Base-by-base conservation (phyloP, 2,113 vertebrate species). In the Coregonus clupeaformis region DNA sequence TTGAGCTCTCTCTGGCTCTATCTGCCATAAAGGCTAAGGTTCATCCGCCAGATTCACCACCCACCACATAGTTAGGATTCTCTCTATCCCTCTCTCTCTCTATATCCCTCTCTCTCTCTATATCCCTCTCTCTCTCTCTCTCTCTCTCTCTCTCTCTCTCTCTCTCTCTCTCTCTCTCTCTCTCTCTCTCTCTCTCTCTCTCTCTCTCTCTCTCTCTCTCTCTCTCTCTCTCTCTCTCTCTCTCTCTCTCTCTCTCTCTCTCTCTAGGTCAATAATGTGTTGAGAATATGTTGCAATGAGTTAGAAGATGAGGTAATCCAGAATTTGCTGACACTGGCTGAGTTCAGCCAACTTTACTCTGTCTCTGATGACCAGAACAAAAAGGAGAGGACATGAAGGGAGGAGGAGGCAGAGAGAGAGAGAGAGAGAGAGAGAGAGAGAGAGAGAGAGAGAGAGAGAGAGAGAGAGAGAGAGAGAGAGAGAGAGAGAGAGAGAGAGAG, bases 291-390 rank as follows among this genome's bases (percentile, higher is more conserved):
- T 11, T 47, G 36, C 36, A 32, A 71, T 66, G 27, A 55, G 45
- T 47, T 69, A 74, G 47, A 79, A 42, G 14, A 16, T 68, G 69
- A 75, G 74, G 47, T 45, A 63, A 75, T 60, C 55, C 3, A 63
- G 71, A 82, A 63, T 45, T 73, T 75, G 62, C 62, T 64, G 76
- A 77, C 69, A 71, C 25, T 9, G 42, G 9, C 47, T 16, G 47
- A 49, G 32, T 80, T 16, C 75, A 86, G 70, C 79, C 75, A 77
- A 71, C 69, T 71, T 73, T 68, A 47, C 55, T 5, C 36, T 7
- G 9, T 36, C 1, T 9, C 36, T 80, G n/a, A 63, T 36, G 72
- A 71, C 18, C 77, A 73, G 78, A 82, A 49, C 13, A 27, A 64
- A 9, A 27, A 55, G 52, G 5, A 55, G 16, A 55, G 1, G 52